A percentile compares a stretch with the other conserved stretches of the same genome.
phyloP scores from a whole-genome alignment of 1,140 invertebrate species.

The Tribolium castaneum region DNA sequence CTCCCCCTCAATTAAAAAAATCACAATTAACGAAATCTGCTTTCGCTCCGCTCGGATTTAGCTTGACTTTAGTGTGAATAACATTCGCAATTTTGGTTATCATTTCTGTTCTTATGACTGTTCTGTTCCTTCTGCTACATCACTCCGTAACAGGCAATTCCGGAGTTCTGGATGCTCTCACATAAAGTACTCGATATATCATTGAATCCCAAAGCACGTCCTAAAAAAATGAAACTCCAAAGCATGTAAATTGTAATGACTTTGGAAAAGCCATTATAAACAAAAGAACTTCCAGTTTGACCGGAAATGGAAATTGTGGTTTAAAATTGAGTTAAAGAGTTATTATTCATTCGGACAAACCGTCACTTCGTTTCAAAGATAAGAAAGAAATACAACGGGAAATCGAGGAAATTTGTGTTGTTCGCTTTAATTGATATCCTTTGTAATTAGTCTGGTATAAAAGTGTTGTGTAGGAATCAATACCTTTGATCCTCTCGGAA shows the following conservation, averaged over 20 bases:
- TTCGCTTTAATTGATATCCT: slow-evolving; percentile 1
- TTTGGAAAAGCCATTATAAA: slow-evolving; percentile 4
- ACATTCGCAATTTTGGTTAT: slow-evolving; percentile 2
- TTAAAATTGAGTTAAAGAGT: slow-evolving; percentile 5
- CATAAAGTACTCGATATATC: slow-evolving; percentile 21
- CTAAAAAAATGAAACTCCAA: slow-evolving; percentile 20
- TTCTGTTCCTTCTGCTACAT: slow-evolving; percentile 22
- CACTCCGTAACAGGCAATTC: slow-evolving; percentile 13
- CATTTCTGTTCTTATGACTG: slow-evolving; percentile 27
- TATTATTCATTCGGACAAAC: not conserved
- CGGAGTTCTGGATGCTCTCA: slow-evolving; percentile 14
- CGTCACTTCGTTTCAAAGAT: not conserved
- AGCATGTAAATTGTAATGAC: slow-evolving; percentile 9
- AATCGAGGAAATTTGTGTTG: slow-evolving; percentile 1
- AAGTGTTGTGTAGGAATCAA: slow-evolving; percentile 19
- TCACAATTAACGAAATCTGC: not conserved
- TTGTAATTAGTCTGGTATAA: slow-evolving; percentile 2
- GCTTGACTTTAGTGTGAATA: not conserved
- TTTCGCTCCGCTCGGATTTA: not conserved
- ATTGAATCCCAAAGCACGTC: slow-evolving; percentile 5
- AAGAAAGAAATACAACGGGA: not conserved
- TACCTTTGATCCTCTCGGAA: slow-evolving; percentile 12
- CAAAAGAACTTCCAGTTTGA: not conserved
- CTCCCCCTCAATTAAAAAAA: not conserved
- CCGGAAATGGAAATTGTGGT: slow-evolving; percentile 12